Percentiles rank a stretch among this genome's conserved stretches.
Conservation (phyloP, 2,797 vertebrate species). For the Taeniopygia guttata region DNA sequence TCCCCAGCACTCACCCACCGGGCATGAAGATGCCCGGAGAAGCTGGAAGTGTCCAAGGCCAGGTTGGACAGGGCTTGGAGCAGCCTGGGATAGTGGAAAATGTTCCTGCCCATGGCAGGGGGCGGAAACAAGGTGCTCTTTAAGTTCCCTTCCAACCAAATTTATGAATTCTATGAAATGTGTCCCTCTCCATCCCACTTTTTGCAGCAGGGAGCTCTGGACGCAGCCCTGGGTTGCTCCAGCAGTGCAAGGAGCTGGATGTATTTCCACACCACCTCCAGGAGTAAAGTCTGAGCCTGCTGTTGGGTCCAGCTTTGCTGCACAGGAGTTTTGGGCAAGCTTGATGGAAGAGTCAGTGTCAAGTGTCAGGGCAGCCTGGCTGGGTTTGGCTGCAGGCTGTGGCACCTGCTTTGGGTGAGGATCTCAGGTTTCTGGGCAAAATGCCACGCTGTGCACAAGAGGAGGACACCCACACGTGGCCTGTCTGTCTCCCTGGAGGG, state of each 20-base stretch:
- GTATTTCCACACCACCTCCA: rapidly evolving
- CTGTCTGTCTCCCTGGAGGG: neutral
- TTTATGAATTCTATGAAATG: neutral
- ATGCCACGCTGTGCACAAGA: neutral
- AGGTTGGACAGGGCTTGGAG: neutral
- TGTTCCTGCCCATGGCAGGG: neutral
- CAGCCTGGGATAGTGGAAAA: neutral
- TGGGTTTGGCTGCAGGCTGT: neutral
- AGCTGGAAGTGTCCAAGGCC: neutral
- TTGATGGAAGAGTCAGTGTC: neutral
- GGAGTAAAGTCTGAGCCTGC: neutral
- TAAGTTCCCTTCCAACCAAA: neutral
- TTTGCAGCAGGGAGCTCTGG: neutral
- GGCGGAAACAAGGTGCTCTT: neutral
- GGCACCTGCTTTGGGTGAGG: constrained; percentile 7
- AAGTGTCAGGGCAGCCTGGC: neutral
- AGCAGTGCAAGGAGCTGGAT: rapidly evolving
- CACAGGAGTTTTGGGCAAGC: neutral
- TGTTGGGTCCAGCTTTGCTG: neutral
- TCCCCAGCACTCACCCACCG: rapidly evolving
- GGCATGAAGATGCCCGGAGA: rapidly evolving
- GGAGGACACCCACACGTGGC: neutral
- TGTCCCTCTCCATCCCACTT: rapidly evolving
- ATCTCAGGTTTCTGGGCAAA: neutral
- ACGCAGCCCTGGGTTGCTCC: neutral